These are phyloP conservation scores for Astropecten irregularis DNA, from an alignment of 53 echinoderm and acorn worm species.

Conservation along the genomic window DNA sequence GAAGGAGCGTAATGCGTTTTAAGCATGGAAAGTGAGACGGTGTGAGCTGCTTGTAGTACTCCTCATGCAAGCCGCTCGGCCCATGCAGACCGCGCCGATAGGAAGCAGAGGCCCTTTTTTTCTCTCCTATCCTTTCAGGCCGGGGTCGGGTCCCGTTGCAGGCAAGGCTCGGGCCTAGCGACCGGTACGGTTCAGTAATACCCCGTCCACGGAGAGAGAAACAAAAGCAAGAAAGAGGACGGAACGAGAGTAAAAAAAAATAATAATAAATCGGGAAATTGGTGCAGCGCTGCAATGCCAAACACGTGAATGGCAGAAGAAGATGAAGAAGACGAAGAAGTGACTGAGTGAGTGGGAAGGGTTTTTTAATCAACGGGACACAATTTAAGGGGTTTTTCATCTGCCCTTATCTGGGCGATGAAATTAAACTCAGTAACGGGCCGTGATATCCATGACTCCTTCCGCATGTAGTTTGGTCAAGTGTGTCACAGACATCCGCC, in stretches of 20 bases:
- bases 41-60: conserved; percentile 51
- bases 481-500: background rate
- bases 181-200: conserved; percentile 35
- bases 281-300: conserved; percentile 9
- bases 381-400: background rate
- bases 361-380: conserved; percentile 13
- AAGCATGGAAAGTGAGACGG: conserved; percentile 67
- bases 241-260: too few relatives aligned
- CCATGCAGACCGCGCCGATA: conserved; percentile 52
- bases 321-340: background rate
- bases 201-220: conserved; percentile 10
- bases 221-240: too few relatives aligned
- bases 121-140: background rate
- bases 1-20: conserved; percentile 66
- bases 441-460: background rate
- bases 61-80: conserved; percentile 16
- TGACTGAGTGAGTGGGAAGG: background rate
- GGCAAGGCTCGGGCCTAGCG: background rate
- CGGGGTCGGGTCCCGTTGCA: conserved; percentile 1
- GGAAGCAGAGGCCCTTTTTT: conserved; percentile 32
- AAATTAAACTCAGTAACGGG: background rate
- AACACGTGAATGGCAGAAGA: background rate
- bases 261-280: conserved; percentile 25
- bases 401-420: background rate
- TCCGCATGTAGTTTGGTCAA: background rate